phyloP scores from a whole-genome alignment of 1,140 invertebrate genomes.

The Hetaerina americana region DNA sequence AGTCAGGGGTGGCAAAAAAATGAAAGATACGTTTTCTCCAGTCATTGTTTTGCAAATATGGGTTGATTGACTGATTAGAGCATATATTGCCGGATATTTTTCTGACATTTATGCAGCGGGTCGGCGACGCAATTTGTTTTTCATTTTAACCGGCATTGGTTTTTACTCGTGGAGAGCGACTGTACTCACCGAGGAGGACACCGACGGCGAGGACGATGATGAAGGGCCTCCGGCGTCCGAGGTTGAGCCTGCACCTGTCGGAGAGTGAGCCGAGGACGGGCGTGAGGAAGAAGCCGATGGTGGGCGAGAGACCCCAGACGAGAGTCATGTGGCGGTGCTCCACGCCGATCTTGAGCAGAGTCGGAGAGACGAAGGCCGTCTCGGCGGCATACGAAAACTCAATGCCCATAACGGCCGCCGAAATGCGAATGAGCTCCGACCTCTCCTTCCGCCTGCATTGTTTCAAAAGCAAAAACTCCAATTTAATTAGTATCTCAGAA shows the following conservation, averaged over 20 bases:
- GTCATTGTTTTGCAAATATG: no score
- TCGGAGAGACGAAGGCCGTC: conserved; percentile 92
- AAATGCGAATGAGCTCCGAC: conserved; percentile 70
- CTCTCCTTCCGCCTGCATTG: conserved; percentile 70
- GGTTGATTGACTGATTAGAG: no score
- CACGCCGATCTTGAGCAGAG: conserved; percentile 82
- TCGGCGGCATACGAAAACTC: conserved; percentile 96
- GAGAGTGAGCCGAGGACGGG: conserved; percentile 84
- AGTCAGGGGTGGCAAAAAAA: no score
- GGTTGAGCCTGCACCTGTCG: conserved; percentile 65
- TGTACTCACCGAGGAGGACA: conserved; percentile 63
- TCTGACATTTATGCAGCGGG: not conserved
- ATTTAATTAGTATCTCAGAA: no score
- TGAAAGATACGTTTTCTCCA: no score
- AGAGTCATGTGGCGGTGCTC: conserved; percentile 84
- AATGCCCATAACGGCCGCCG: conserved; percentile 91
- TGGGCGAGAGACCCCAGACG: conserved; percentile 84
- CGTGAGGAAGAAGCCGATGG: conserved; percentile 86
- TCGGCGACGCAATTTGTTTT: not conserved
- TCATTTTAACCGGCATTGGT: conserved; percentile 1
- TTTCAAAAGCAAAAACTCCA: no score
- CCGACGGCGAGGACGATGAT: conserved; percentile 80
- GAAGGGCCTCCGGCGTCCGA: conserved; percentile 80
- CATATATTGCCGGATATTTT: not conserved
- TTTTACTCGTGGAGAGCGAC: conserved; percentile 12